phyloP scores from a whole-genome alignment of 2,888 invertebrate species.

The Parnassius orleans region DNA sequence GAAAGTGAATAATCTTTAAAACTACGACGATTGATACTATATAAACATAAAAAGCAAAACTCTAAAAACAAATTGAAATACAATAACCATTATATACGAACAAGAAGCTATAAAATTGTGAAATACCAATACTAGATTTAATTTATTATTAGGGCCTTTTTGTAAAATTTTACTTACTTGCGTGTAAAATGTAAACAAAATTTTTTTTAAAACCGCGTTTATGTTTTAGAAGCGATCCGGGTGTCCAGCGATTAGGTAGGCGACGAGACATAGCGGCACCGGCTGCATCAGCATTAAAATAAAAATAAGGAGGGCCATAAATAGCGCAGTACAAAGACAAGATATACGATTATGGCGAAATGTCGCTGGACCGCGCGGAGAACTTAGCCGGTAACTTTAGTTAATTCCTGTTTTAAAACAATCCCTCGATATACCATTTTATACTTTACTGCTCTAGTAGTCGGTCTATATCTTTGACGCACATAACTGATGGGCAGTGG shows the following conservation, averaged over 20 bases:
- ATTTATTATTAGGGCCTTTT: no score
- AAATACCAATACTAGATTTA: no score
- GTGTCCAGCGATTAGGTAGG: slow-evolving; percentile 60
- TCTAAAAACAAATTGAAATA: background rate
- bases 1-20: slow-evolving; percentile 29
- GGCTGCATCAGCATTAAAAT: slow-evolving; percentile 79
- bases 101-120: no score
- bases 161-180: no score
- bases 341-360: slow-evolving; percentile 76
- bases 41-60: background rate
- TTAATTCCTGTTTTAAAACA: slow-evolving; percentile 25
- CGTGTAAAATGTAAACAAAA: no score
- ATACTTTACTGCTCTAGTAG: background rate
- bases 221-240: slow-evolving; percentile 30
- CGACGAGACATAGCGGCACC: slow-evolving; percentile 75
- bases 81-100: no score
- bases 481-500: no score
- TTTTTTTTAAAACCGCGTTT: slow-evolving; percentile 11
- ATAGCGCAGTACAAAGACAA: slow-evolving; percentile 73
- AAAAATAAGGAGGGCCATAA: slow-evolving; percentile 78
- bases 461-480: no score
- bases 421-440: slow-evolving; percentile 3
- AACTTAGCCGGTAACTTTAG: slow-evolving; percentile 42
- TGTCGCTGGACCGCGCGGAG: slow-evolving; percentile 52
- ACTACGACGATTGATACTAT: slow-evolving; percentile 13